Evolutionary conservation across 2,797 vertebrate species (phyloP).

Genomic region (Champsocephalus esox): DNA sequence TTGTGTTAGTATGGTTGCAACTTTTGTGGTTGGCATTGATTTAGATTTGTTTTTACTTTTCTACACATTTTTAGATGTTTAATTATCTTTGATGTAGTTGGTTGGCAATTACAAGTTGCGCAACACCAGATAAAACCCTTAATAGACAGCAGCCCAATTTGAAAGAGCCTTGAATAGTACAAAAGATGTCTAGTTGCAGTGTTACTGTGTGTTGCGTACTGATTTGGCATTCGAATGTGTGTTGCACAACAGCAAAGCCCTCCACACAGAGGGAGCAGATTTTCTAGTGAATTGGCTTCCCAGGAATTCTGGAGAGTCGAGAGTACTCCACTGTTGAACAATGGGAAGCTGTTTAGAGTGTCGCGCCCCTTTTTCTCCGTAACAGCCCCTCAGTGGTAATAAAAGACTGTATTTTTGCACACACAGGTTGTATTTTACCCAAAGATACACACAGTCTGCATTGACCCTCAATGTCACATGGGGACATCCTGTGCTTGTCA

Average conservation of each 20-base stretch:
- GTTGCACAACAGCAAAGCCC: constrained; percentile 59
- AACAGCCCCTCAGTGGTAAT: not conserved
- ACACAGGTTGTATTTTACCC: constrained; percentile 42
- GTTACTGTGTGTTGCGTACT: not conserved
- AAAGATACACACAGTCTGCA: constrained; percentile 21
- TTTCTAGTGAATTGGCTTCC: constrained; percentile 75
- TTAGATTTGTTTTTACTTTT: not conserved
- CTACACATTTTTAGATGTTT: not conserved
- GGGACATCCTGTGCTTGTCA: constrained; percentile 46
- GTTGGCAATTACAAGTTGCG: constrained; percentile 3
- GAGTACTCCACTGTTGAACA: constrained; percentile 58
- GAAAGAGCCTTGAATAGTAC: too few relatives aligned
- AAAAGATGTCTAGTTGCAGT: not conserved
- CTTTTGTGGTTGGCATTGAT: not conserved
- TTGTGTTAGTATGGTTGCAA: not conserved
- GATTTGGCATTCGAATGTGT: constrained; percentile 14
- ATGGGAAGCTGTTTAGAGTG: constrained; percentile 64
- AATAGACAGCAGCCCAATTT: not conserved
- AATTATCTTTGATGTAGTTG: not conserved
- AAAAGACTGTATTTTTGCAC: constrained; percentile 44
- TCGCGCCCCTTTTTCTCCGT: constrained; percentile 15
- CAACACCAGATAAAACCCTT: not conserved
- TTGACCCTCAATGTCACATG: constrained; percentile 12
- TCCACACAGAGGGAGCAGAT: constrained; percentile 37
- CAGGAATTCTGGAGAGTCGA: constrained; percentile 74